phyloP scores from a whole-genome alignment of 1,140 invertebrate species.

The Leguminivora glycinivorella region DNA sequence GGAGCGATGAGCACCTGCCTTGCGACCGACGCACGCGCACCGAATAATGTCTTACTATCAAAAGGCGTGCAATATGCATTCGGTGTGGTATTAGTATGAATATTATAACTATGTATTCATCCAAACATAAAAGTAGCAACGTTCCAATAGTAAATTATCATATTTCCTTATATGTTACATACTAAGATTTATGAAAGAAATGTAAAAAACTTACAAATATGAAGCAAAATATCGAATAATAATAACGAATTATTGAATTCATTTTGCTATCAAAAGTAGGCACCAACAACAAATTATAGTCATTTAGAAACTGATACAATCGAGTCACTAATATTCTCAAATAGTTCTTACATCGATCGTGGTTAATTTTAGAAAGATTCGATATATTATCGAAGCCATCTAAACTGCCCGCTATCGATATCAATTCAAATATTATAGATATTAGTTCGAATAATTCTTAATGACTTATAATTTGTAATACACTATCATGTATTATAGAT shows the following conservation, averaged over 20 bases:
- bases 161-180: too few species aligned
- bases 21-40: constrained; percentile 32
- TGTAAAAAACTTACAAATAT: background rate
- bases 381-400: background rate
- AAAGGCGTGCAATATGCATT: constrained; percentile 4
- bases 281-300: background rate
- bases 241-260: too few species aligned
- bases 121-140: background rate
- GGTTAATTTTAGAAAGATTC: background rate
- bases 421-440: background rate
- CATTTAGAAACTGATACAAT: constrained; percentile 5
- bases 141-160: background rate
- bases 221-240: too few species aligned
- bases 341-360: constrained; percentile 4
- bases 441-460: constrained; percentile 1
- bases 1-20: constrained; percentile 67
- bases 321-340: constrained; percentile 12
- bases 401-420: constrained; percentile 6
- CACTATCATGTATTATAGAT: too few species aligned
- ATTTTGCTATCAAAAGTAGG: background rate
- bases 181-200: too few species aligned
- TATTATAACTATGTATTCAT: background rate
- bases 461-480: background rate
- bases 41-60: background rate
- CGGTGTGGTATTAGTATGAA: background rate